Evolutionary conservation across 2,113 vertebrate species (phyloP).

Genomic region (Pipa parva): DNA sequence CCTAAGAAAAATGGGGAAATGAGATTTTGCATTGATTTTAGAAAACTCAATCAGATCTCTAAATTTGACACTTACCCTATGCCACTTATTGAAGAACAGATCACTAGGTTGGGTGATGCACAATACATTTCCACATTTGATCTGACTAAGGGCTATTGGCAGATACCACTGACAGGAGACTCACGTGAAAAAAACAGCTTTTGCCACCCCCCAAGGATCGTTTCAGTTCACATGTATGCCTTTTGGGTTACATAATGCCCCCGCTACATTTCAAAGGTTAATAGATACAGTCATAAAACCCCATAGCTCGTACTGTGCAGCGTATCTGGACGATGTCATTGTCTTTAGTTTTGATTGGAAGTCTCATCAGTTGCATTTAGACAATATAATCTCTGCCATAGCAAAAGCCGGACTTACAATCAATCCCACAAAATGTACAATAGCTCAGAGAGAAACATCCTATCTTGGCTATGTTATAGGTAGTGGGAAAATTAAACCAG

Average conservation of each 20-base stretch:
- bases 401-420: not conserved
- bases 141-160: not conserved
- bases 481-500: not conserved
- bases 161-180: not conserved
- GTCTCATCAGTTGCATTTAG: not conserved
- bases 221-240: not conserved
- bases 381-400: not conserved
- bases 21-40: conserved; percentile 16
- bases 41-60: conserved; percentile 4
- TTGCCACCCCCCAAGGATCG: not conserved
- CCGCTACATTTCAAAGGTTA: not conserved
- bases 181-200: not conserved
- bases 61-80: conserved; percentile 17
- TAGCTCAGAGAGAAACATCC: not conserved
- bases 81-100: not conserved
- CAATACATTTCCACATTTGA: too few species aligned
- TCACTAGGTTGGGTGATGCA: not conserved
- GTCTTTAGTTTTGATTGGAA: not conserved
- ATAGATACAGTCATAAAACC: not conserved
- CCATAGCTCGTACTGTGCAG: too few species aligned
- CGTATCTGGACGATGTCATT: not conserved
- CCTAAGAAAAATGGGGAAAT: not conserved
- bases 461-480: not conserved
- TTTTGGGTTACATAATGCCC: not conserved
- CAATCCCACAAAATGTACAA: not conserved